These are phyloP conservation scores for Thymelicus lineola DNA, from an alignment of 2,888 invertebrate genomes.

Conservation along the genomic window DNA sequence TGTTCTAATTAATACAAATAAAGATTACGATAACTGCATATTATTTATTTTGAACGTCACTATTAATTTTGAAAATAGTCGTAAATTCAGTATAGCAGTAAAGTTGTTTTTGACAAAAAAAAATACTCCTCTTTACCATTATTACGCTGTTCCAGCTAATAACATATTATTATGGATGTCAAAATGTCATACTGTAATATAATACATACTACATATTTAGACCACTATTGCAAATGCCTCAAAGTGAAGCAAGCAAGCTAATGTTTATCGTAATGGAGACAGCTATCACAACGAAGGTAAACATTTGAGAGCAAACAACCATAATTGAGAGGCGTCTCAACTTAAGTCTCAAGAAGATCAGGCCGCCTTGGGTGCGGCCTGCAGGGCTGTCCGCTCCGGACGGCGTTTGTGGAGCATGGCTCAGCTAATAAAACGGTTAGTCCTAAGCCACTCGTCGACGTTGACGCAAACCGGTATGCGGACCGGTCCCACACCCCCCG, in stretches of 20 bases:
- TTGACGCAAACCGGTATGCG: constrained; percentile 78
- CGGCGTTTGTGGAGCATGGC: constrained; percentile 79
- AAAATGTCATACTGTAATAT: not conserved
- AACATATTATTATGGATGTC: not conserved
- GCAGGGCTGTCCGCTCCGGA: constrained; percentile 53
- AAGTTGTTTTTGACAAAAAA: too few species aligned
- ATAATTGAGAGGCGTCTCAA: constrained; percentile 30
- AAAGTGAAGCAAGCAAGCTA: not conserved
- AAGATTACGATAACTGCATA: too few species aligned
- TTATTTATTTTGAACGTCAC: too few species aligned
- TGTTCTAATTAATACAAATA: not conserved
- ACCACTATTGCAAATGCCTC: not conserved
- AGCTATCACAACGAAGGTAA: constrained; percentile 23
- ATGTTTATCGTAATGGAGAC: constrained; percentile 23
- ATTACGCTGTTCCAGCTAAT: not conserved
- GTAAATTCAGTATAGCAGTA: too few species aligned
- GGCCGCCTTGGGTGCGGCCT: constrained; percentile 21
- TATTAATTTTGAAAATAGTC: too few species aligned
- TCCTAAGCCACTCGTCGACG: constrained; percentile 70
- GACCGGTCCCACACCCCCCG: constrained; percentile 73
- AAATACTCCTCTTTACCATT: not conserved
- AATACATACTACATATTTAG: not conserved
- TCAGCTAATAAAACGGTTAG: constrained; percentile 83
- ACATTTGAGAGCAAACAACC: constrained; percentile 33
- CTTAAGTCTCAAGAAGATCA: constrained; percentile 21